Evolutionary conservation across 1,140 invertebrate species (phyloP).

Genomic region (Atopsyche davidsoni): DNA sequence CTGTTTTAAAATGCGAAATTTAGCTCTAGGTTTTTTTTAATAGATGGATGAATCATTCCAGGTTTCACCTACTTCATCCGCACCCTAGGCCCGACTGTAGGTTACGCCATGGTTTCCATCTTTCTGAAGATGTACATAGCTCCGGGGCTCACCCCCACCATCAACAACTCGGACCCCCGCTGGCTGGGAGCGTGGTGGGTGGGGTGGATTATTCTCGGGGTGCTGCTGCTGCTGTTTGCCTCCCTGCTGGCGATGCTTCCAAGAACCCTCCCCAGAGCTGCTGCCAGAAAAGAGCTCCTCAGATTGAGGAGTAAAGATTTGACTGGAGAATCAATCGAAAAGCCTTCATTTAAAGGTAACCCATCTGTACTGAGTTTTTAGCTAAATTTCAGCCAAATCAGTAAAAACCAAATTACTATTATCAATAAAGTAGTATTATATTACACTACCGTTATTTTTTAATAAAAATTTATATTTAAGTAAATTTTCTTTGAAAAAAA

Average conservation of each 20-base stretch:
- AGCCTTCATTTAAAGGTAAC: conserved; percentile 36
- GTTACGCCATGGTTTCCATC: conserved; percentile 63
- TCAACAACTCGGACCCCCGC: conserved; percentile 61
- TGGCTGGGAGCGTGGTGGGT: conserved; percentile 78
- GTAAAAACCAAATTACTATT: no score
- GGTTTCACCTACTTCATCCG: conserved; percentile 63
- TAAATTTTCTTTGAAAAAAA: no score
- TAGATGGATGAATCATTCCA: conserved; percentile 33
- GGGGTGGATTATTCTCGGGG: conserved; percentile 68
- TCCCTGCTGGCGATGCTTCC: conserved; percentile 61
- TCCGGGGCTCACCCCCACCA: conserved; percentile 60
- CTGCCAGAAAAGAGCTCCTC: conserved; percentile 48
- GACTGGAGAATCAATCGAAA: conserved; percentile 37
- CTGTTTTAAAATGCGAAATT: neutral
- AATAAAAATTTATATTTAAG: no score
- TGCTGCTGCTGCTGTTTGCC: conserved; percentile 55
- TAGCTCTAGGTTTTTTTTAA: neutral
- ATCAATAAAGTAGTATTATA: no score
- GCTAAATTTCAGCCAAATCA: no score
- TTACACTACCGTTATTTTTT: no score
- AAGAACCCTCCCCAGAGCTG: conserved; percentile 56
- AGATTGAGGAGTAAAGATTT: conserved; percentile 38
- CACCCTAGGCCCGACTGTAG: conserved; percentile 66
- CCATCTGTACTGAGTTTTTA: no score
- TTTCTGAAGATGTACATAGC: conserved; percentile 65